These are phyloP conservation scores for Origma solitaria DNA, from an alignment of 2,113 vertebrate species.

Conservation along the genomic window DNA sequence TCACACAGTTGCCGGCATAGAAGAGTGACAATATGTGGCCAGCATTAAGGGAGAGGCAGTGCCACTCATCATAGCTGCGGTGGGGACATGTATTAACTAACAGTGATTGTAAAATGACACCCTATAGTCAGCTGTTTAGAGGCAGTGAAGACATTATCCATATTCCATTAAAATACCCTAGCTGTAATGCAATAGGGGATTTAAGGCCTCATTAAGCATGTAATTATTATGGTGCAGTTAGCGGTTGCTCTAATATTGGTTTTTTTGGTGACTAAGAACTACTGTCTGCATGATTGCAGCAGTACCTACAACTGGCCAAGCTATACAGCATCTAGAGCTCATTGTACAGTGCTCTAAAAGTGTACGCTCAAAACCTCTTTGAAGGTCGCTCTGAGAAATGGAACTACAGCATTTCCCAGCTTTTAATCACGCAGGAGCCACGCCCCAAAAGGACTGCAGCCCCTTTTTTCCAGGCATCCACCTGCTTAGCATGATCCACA, in stretches of 20 bases:
- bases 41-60: not conserved
- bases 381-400: not conserved
- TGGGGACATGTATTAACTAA: not conserved
- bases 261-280: not conserved
- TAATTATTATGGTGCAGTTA: not conserved
- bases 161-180: not conserved
- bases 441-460: not conserved
- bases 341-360: not conserved
- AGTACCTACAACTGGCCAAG: not conserved
- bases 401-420: not conserved
- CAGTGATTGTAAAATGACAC: not conserved
- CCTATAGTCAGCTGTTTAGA: not conserved
- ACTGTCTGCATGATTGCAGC: not conserved
- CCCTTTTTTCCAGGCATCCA: accelerated
- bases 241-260: not conserved
- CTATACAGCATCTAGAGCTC: not conserved
- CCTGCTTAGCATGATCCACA: not conserved
- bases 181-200: not conserved
- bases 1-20: not conserved
- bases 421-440: not conserved
- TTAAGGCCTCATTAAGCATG: not conserved
- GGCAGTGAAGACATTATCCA: not conserved
- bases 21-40: not conserved
- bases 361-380: not conserved
- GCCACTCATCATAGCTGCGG: not conserved